Conservation (phyloP, 2,797 vertebrate genomes). For the Gambusia yucatana region DNA sequence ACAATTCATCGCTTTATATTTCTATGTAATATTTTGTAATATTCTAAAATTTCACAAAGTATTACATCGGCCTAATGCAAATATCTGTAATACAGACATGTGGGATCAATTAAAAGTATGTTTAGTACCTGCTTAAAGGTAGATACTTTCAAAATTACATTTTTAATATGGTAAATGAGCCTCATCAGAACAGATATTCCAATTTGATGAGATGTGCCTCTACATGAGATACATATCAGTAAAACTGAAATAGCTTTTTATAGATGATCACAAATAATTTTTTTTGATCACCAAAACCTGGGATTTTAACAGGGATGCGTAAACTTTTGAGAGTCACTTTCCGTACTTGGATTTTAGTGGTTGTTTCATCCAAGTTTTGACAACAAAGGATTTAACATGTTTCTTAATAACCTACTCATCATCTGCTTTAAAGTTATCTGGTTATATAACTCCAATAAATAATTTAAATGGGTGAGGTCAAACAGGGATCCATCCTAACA, state of each 20-base stretch:
- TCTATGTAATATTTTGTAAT: too few relatives aligned
- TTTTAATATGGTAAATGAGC: not conserved
- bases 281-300: too few relatives aligned
- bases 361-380: too few relatives aligned
- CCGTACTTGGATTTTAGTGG: too few relatives aligned
- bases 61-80: not conserved
- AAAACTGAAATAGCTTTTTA: too few relatives aligned
- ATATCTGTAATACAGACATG: not conserved
- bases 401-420: not conserved
- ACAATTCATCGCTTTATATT: not conserved
- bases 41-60: not conserved
- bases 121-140: not conserved
- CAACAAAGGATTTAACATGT: not conserved
- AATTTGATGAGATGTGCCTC: not conserved
- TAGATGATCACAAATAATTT: too few relatives aligned
- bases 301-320: too few relatives aligned
- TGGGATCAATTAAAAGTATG: not conserved
- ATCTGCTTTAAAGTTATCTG: not conserved
- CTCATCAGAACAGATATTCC: not conserved
- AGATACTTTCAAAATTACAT: not conserved
- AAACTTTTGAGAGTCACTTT: too few relatives aligned
- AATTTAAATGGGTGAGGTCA: not conserved
- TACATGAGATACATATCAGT: too few relatives aligned
- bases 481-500: not conserved
- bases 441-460: not conserved